Base-by-base conservation (phyloP, 1,140 invertebrate species). In the Drosophila melanogaster region DNA sequence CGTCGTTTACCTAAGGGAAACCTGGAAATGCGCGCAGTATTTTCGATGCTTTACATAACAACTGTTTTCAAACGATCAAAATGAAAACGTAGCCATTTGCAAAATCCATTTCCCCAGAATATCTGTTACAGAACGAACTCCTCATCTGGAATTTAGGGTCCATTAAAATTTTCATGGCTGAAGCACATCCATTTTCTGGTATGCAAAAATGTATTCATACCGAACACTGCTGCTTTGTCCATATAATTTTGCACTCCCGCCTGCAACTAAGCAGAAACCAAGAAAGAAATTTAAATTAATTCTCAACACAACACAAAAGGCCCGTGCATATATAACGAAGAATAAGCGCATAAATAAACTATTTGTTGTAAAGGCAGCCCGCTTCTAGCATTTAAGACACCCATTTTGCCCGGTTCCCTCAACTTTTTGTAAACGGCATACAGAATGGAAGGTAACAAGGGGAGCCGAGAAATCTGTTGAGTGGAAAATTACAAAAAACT, bases 401-500 rank as follows among this genome's bases (percentile, higher is more conserved):
- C 50, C 75, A 35, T 35, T 72, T 53, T 19, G n/a, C 22, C 30
- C 17, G 8, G 30, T 50, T 49, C 30, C 35, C 55, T 33, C 46
- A 43, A 53, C 64, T 50, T 47, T 75, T 64, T 57, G 59, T 54
- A 38, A 61, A 72, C 33, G 37, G 72, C 69, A 57, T 56, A 37
- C 22, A 50, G 43, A 50, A 54, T 43, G 44, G 22, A 43, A 49
- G 38, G 35, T 11, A 50, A 58, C 51, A 56, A 54, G 26, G 51
- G 30, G 15, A 50, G 61, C 44, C 44, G 22, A 46, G 41, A 84
- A 85, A 75, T 78, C 81, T 81, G 78, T 75, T 81, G 74, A 86
- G 81, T 86, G 81, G 81, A 86, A 86, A 86, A 86, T 87, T 86
- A 81, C 83, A 66, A 87, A 87, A 86, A 87, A 81, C 44, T 87